Evolutionary conservation across 1,140 invertebrate species (phyloP), one percentile per base, ranked within the genome.

Genomic region (Zophobas atratus): DNA sequence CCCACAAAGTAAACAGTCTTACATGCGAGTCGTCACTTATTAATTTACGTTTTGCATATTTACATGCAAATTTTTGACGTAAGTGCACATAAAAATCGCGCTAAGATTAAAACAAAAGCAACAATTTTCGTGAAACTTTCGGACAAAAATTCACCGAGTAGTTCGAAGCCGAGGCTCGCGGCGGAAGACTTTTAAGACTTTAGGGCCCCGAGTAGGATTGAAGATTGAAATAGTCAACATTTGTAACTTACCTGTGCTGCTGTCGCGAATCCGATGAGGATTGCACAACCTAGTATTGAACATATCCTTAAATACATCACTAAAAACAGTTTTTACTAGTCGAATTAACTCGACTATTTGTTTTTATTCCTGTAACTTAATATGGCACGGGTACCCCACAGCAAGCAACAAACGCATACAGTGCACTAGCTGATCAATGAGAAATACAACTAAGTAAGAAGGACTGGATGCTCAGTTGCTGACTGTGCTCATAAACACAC

Each of bases 231-330:
- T 39, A 38, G 3, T 72, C 75, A 78, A 79, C 77, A 80, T 77
- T 80, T 78, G 79, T 74, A 63, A 76, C 75, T 83, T 81, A 84
- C 83, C 81, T 84, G 82, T 76, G 80, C 79, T 55, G 79, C 80
- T 77, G 81, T 79, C 51, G 83, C 82, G 70, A 84, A 82, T 73
- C 81, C 82, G 49, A 81, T 39, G 20, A 84, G 78, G 80, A 84
- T 81, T 83, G 82, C 82, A 81, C 82, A 83, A 79, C 78, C 82
- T 81, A 84, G 76, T 71, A 84, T 32, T 8, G 81, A 76, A 20
- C 81, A 82, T 84, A 84, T 84, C 83, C 83, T 84, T 79, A 84
- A 84, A 84, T 84, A 78, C 83, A 84, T 84, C 80, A 84, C 83
- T 79, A 83, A 80, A 74, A 76, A 77, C 74, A 82, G 77, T 82